A percentile compares a stretch with the other conserved stretches of the same genome.
Conservation (phyloP, 2,113 vertebrate genomes). For the Callorhinus ursinus region DNA sequence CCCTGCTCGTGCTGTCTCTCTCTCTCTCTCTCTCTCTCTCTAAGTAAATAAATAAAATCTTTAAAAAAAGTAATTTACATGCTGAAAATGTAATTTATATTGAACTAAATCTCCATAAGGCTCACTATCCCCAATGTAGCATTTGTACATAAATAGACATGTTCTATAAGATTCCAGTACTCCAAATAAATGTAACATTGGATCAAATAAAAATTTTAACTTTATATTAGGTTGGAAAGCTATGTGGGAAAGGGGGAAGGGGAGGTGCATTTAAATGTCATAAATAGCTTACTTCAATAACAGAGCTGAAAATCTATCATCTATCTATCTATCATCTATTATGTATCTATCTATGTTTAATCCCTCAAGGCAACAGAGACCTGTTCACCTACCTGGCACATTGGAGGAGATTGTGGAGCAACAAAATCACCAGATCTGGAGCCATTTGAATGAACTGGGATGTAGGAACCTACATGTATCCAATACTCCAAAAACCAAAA, state of each 20-base stretch:
- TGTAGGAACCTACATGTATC: background rate
- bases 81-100: background rate
- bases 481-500: background rate
- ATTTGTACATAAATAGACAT: background rate
- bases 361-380: background rate
- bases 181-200: background rate
- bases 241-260: background rate
- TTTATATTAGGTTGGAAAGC: background rate
- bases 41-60: too few relatives aligned
- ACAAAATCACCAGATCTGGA: background rate
- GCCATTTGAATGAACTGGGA: background rate
- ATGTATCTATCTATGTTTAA: background rate
- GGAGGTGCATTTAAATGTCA: background rate
- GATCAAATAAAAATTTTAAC: background rate
- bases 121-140: background rate
- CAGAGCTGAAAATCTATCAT: background rate
- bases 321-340: background rate
- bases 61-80: background rate
- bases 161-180: background rate
- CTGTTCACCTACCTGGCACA: background rate
- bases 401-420: background rate
- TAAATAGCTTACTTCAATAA: background rate
- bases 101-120: background rate
- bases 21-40: too few relatives aligned
- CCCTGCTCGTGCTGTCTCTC: fast-evolving